phyloP scores from a whole-genome alignment of 2,888 invertebrate species.

The Orthonevra nobilis region DNA sequence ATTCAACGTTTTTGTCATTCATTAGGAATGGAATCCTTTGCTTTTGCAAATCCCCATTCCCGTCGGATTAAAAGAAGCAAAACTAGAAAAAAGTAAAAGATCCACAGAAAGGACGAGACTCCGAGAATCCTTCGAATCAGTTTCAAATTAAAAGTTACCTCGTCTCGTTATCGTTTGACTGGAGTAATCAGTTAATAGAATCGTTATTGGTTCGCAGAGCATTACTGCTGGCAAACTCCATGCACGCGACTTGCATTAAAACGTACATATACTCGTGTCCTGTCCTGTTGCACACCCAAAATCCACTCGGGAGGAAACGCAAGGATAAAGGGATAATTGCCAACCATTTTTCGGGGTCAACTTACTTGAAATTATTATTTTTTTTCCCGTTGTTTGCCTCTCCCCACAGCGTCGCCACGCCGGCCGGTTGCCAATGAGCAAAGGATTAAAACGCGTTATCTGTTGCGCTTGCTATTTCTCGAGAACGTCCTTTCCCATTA shows the following conservation, averaged over 20 bases:
- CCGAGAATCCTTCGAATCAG: slow-evolving; percentile 5
- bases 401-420: too few species aligned
- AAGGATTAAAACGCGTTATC: slow-evolving; percentile 65
- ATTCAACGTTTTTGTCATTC: slow-evolving; percentile 64
- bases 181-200: slow-evolving; percentile 70
- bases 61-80: not conserved
- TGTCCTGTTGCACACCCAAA: slow-evolving; percentile 36
- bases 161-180: too few species aligned
- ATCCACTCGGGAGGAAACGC: not conserved
- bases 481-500: slow-evolving; percentile 48
- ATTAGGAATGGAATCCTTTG: slow-evolving; percentile 43
- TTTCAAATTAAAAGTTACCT: slow-evolving; percentile 55
- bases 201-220: slow-evolving; percentile 60
- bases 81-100: slow-evolving; percentile 13
- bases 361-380: slow-evolving; percentile 77
- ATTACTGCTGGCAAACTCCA: slow-evolving; percentile 54
- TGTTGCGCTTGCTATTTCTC: slow-evolving; percentile 58
- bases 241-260: slow-evolving; percentile 68
- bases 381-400: too few species aligned
- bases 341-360: slow-evolving; percentile 71
- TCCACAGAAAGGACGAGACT: not conserved
- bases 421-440: too few species aligned
- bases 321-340: slow-evolving; percentile 42
- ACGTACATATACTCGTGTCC: slow-evolving; percentile 41
- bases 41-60: too few species aligned